A percentile compares a stretch with the other conserved stretches of the same genome.
These are phyloP conservation scores for Galaxea fascicularis DNA, from an alignment of 92 coral and sea anemone species.

Conservation along the genomic window DNA sequence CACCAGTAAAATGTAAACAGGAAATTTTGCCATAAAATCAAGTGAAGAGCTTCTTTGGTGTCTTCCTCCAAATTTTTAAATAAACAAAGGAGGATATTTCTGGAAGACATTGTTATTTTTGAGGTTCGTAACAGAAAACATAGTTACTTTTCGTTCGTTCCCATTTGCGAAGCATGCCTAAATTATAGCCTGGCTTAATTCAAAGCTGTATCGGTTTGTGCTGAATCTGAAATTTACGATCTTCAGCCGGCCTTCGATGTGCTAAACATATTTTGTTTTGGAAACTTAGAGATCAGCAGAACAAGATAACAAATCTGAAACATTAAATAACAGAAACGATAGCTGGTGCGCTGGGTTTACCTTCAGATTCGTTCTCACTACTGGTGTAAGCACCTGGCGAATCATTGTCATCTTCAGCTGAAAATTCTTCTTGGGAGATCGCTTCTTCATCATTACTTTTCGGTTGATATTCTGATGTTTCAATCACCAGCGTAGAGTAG, in stretches of 20 bases:
- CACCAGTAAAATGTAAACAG: conserved; percentile 36
- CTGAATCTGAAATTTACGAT: not conserved
- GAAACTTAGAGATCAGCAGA: conserved; percentile 15
- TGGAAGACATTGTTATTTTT: not conserved
- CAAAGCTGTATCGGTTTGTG: not conserved
- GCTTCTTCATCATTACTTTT: conserved; percentile 8
- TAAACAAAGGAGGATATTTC: not conserved
- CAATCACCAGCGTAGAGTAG: not conserved
- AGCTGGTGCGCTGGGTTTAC: not conserved
- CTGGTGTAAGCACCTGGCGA: not conserved
- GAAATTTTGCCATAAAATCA: conserved; percentile 40
- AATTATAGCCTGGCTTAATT: not conserved
- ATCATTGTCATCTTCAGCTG: conserved; percentile 26
- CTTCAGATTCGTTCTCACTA: conserved; percentile 23
- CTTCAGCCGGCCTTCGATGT: not conserved
- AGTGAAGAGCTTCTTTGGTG: not conserved
- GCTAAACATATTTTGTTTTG: not conserved
- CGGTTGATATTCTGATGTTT: not conserved
- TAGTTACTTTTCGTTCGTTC: not conserved
- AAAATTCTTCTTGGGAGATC: conserved; percentile 22
- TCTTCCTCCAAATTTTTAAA: not conserved
- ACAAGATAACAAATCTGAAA: not conserved
- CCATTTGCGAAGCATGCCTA: not conserved
- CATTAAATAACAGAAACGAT: not conserved
- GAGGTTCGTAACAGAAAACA: not conserved